phyloP scores from a whole-genome alignment of 2,113 vertebrate genomes.

The Chloebia gouldiae region DNA sequence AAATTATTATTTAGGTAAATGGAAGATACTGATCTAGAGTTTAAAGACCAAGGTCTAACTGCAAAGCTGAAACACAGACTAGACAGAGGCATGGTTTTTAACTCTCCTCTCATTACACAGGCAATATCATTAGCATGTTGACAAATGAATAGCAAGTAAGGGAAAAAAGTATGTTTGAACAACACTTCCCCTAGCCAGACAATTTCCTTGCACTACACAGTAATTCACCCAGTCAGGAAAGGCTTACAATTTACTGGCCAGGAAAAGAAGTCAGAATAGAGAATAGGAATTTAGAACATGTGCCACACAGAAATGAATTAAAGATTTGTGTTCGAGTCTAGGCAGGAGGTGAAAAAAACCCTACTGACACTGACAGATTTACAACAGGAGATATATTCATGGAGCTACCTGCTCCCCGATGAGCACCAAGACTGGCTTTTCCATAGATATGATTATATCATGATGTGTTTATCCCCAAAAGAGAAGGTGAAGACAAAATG shows the following conservation, averaged over 20 bases:
- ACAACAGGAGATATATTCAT: neutral
- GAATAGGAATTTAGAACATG: neutral
- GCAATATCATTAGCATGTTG: neutral
- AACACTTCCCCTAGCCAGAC: neutral
- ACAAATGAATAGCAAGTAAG: neutral
- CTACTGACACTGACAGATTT: neutral
- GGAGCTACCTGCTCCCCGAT: neutral
- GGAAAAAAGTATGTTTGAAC: neutral
- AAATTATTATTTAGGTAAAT: neutral
- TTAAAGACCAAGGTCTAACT: neutral
- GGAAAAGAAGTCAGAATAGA: neutral
- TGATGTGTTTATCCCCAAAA: conserved; percentile 17
- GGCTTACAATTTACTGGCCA: neutral
- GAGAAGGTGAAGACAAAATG: conserved; percentile 36
- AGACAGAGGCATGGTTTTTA: neutral
- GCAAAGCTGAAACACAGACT: neutral
- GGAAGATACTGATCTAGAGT: fast-evolving
- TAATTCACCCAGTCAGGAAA: neutral
- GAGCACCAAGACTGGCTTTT: neutral
- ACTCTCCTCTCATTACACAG: neutral
- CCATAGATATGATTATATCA: conserved; percentile 11
- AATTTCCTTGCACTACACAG: neutral
- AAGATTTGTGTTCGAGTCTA: neutral
- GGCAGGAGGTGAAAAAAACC: neutral
- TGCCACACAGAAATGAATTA: neutral